These are phyloP conservation scores for Heterodera carotae DNA, from an alignment of 1,140 invertebrate species.

Conservation along the genomic window DNA sequence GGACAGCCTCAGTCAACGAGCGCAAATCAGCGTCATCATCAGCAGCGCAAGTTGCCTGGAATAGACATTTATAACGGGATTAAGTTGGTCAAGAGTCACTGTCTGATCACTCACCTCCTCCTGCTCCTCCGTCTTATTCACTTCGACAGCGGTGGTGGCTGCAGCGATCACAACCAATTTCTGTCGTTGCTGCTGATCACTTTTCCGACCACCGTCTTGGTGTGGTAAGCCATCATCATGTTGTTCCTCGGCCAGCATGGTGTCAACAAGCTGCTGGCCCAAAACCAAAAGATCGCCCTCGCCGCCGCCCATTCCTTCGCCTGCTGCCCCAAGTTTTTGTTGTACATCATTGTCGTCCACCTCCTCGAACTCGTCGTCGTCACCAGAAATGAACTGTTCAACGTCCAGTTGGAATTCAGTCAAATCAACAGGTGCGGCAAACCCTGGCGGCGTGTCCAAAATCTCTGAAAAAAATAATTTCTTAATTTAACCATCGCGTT, in stretches of 20 bases:
- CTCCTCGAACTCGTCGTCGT: background rate
- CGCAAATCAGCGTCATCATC: background rate
- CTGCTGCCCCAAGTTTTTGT: no score
- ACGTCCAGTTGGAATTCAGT: background rate
- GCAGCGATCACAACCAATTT: background rate
- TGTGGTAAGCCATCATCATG: no score
- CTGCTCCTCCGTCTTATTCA: background rate
- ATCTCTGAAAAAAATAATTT: constrained; percentile 15
- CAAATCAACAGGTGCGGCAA: constrained; percentile 23
- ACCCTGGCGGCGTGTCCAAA: constrained; percentile 37
- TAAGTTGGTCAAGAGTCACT: no score
- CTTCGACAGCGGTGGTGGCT: background rate
- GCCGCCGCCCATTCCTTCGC: background rate
- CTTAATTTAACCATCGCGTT: no score
- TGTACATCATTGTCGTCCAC: no score
- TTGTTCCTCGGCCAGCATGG: background rate
- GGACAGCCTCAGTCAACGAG: background rate
- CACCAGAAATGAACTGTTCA: background rate
- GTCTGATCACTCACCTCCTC: no score
- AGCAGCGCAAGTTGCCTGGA: background rate
- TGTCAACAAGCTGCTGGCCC: background rate
- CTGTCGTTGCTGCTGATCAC: background rate
- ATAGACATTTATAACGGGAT: no score
- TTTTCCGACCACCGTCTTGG: no score
- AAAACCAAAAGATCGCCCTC: background rate